phyloP scores from a whole-genome alignment of 2,888 invertebrate species.

The Melinaea marsaeus region DNA sequence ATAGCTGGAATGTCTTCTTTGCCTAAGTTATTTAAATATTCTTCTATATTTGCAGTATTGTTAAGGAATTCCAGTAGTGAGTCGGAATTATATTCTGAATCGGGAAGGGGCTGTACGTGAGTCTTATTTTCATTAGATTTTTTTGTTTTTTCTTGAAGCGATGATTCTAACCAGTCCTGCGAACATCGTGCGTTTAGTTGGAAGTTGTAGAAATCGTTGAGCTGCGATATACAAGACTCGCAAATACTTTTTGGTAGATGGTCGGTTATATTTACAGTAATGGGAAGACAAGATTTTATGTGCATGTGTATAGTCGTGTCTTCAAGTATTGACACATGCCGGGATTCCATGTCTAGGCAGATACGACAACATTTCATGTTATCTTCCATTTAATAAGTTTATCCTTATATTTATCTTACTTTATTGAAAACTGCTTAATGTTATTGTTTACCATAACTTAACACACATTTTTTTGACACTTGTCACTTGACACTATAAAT shows the following conservation, averaged over 20 bases:
- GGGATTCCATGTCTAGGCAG: conserved; percentile 60
- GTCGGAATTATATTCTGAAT: conserved; percentile 72
- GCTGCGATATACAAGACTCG: conserved; percentile 56
- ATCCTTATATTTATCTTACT: conserved; percentile 3
- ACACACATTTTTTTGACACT: no score
- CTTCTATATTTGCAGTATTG: conserved; percentile 68
- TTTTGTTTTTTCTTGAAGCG: conserved; percentile 52
- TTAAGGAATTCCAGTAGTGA: conserved; percentile 70
- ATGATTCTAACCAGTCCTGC: conserved; percentile 67
- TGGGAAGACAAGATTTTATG: conserved; percentile 61
- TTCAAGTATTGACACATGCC: conserved; percentile 60
- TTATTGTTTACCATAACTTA: not conserved
- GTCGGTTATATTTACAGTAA: conserved; percentile 53
- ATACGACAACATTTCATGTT: conserved; percentile 62
- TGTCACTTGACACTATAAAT: no score
- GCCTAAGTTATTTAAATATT: conserved; percentile 65
- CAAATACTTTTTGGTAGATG: conserved; percentile 64
- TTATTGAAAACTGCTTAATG: not conserved
- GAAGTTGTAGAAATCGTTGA: conserved; percentile 67
- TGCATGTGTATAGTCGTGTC: conserved; percentile 60
- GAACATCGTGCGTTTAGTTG: conserved; percentile 68
- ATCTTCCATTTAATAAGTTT: conserved; percentile 48
- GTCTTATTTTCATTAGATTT: conserved; percentile 55
- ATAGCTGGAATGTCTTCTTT: conserved; percentile 71
- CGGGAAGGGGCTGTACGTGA: conserved; percentile 64